Percentiles rank a stretch among this genome's conserved stretches.
Evolutionary conservation across 2,888 invertebrate genomes (phyloP).

Genomic region (Teinopalpus imperialis): DNA sequence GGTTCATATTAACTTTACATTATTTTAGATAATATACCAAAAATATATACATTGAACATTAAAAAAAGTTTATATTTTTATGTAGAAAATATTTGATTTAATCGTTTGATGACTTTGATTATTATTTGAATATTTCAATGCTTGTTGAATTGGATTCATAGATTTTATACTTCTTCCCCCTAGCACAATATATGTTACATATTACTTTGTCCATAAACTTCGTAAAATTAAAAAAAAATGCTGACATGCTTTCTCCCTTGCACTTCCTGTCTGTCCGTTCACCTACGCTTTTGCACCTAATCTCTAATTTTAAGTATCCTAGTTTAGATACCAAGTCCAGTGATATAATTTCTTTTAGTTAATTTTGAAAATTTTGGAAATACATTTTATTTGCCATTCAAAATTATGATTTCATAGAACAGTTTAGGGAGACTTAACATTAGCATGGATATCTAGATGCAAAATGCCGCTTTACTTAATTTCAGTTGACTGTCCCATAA

Average conservation of each 20-base stretch:
- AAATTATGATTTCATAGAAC: conserved; percentile 51
- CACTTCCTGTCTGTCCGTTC: conserved; percentile 9
- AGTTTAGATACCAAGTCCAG: conserved; percentile 3
- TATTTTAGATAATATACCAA: too few relatives aligned
- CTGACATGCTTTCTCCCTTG: conserved; percentile 6
- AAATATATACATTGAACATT: too few relatives aligned
- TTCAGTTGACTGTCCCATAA: conserved; percentile 48
- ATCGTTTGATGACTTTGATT: too few relatives aligned
- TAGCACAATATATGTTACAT: too few relatives aligned
- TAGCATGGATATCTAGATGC: conserved; percentile 53
- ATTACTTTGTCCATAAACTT: too few relatives aligned
- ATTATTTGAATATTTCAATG: too few relatives aligned
- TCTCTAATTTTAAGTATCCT: conserved; percentile 14
- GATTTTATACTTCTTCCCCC: too few relatives aligned
- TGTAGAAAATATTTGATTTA: too few relatives aligned
- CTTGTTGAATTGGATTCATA: too few relatives aligned
- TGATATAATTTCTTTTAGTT: conserved; percentile 29
- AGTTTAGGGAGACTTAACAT: conserved; percentile 33
- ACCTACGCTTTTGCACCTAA: conserved; percentile 20
- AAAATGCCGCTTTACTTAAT: conserved; percentile 54
- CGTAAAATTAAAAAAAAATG: too few relatives aligned
- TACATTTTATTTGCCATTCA: conserved; percentile 47
- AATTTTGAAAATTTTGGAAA: conserved; percentile 33
- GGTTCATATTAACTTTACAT: too few relatives aligned
- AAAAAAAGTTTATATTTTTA: too few relatives aligned